Conservation (phyloP, 2,888 invertebrate genomes). For the Macaria notata region DNA sequence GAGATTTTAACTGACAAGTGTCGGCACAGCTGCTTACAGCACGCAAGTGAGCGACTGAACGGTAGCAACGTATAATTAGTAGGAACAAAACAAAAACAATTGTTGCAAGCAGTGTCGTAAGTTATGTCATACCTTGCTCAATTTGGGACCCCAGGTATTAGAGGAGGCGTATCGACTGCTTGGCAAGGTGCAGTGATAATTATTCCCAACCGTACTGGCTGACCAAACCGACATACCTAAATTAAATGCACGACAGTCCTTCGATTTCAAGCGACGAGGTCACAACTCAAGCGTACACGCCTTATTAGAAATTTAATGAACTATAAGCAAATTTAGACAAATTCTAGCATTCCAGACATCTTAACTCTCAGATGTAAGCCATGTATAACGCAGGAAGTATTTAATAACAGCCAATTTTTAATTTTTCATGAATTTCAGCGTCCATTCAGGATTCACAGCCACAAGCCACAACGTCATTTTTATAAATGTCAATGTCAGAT, state of each 20-base stretch:
- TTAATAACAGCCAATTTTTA: too few species aligned
- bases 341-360: too few species aligned
- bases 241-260: slow-evolving; percentile 70
- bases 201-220: slow-evolving; percentile 84
- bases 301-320: neutral
- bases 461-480: too few species aligned
- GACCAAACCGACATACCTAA: slow-evolving; percentile 88
- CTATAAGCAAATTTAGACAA: neutral
- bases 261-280: slow-evolving; percentile 68
- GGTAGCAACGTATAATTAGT: slow-evolving; percentile 20
- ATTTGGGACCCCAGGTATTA: slow-evolving; percentile 76
- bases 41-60: slow-evolving; percentile 13
- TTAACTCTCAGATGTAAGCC: too few species aligned
- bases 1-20: neutral
- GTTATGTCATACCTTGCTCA: slow-evolving; percentile 69
- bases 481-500: too few species aligned
- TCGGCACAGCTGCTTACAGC: slow-evolving; percentile 10
- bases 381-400: too few species aligned
- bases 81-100: slow-evolving; percentile 37
- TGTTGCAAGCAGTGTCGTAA: slow-evolving; percentile 31
- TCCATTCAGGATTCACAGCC: too few species aligned
- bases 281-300: slow-evolving; percentile 41
- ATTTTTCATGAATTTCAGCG: too few species aligned
- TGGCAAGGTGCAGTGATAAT: slow-evolving; percentile 69
- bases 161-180: slow-evolving; percentile 68